These are phyloP conservation scores for Papilio polytes DNA, from an alignment of 1,140 invertebrate species.

Conservation along the genomic window DNA sequence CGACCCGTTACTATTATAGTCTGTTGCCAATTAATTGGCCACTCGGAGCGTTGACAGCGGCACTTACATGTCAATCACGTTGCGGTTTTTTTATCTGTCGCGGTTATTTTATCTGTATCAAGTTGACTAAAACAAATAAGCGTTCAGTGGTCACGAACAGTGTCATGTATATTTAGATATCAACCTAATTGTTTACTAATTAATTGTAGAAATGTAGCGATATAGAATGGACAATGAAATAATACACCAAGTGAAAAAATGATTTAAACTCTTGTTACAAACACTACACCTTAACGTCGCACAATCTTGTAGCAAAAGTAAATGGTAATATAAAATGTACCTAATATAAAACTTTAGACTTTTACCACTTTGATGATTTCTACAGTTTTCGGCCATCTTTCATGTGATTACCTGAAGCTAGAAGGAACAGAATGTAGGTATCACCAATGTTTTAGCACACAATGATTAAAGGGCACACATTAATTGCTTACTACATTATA, in stretches of 20 bases:
- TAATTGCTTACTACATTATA: not conserved
- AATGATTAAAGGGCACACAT: not conserved
- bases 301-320: too few species aligned
- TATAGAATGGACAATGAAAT: not conserved
- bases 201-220: not conserved
- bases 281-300: too few species aligned
- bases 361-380: too few species aligned
- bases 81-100: constrained; percentile 24
- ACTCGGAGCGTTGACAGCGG: constrained; percentile 37
- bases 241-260: not conserved
- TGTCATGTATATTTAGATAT: constrained; percentile 7
- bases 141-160: not conserved
- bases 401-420: not conserved
- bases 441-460: not conserved
- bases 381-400: not conserved
- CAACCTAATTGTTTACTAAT: not conserved
- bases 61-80: constrained; percentile 39
- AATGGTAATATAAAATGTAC: too few species aligned
- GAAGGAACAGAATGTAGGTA: not conserved
- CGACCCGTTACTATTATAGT: constrained; percentile 58
- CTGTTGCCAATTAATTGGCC: constrained; percentile 65
- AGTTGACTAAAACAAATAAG: not conserved
- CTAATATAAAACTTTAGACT: too few species aligned
- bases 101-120: constrained; percentile 20
- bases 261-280: too few species aligned